Conservation (phyloP, 2,113 vertebrate genomes). For the Pantherophis guttatus region DNA sequence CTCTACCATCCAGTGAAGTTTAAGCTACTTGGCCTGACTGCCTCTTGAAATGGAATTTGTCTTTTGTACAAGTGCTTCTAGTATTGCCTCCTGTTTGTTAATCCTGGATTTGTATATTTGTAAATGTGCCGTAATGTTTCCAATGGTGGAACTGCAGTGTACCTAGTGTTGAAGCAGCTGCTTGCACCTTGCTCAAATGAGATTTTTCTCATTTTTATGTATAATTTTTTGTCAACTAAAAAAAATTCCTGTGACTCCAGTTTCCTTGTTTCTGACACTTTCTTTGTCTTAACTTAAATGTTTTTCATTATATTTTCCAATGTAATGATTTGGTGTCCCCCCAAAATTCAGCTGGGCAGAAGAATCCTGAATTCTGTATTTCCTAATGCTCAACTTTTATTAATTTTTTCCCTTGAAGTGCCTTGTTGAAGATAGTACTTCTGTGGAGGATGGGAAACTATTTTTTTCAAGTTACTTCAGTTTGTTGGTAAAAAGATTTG, state of each 20-base stretch:
- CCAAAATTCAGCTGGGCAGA: background rate
- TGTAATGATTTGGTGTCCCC: background rate
- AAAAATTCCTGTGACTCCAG: slow-evolving; percentile 66
- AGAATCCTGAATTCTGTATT: background rate
- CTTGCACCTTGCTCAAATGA: slow-evolving; percentile 67
- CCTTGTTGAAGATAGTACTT: background rate
- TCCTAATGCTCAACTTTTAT: background rate
- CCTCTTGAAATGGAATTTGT: slow-evolving; percentile 29
- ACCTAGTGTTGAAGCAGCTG: slow-evolving; percentile 64
- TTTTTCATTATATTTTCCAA: background rate
- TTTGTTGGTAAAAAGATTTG: background rate
- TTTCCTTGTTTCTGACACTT: slow-evolving; percentile 30
- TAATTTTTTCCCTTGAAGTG: background rate
- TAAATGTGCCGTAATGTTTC: slow-evolving; percentile 69
- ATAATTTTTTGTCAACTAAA: slow-evolving; percentile 72
- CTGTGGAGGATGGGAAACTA: background rate
- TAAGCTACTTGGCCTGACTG: slow-evolving; percentile 49
- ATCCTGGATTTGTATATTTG: slow-evolving; percentile 68
- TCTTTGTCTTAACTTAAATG: background rate
- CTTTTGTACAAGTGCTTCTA: slow-evolving; percentile 40
- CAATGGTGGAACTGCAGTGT: slow-evolving; percentile 67
- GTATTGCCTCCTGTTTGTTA: slow-evolving; percentile 47
- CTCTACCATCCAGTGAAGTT: slow-evolving; percentile 56
- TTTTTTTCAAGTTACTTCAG: background rate
- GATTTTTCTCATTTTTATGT: slow-evolving; percentile 72